Evolutionary conservation across 2,888 invertebrate species (phyloP), one percentile per base, ranked within the genome.

Genomic region (Lypha dubia): DNA sequence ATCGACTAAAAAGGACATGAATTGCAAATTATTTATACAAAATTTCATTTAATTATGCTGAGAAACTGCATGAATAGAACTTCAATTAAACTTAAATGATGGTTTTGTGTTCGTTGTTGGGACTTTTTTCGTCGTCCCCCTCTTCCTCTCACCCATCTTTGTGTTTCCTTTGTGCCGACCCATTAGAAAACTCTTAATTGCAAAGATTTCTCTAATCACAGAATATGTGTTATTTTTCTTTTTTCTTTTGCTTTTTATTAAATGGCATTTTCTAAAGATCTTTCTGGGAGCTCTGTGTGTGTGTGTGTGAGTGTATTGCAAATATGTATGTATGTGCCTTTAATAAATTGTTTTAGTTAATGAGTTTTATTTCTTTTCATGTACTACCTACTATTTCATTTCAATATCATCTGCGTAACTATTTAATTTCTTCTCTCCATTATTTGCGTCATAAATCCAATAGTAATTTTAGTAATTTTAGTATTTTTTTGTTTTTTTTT

Each of bases 281-380:
- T 13, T 38, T n/a, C n/a, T n/a, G n/a, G n/a, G n/a, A n/a, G n/a
- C n/a, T n/a, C n/a, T n/a, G n/a, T n/a, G n/a, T n/a, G n/a, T n/a
- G n/a, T n/a, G n/a, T 11, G 38, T 38, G 13, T 4, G 38, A 6
- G 13, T 13, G 38, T 38, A 38, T 74, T 24, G 51, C 24, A 73
- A n/a, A n/a, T n/a, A n/a, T n/a, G n/a, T n/a, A n/a, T n/a, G n/a
- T 67, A 58, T 75, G 67, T 68, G 46, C 13, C 46, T 41, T 44
- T 35, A 65, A 74, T 83, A 83, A 77, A 83, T 83, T 83, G 83
- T 79, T 79, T 79, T 68, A 62, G 60, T 68, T 83, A 77, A 83
- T 68, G 83, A 73, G 60, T 83, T 83, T 83, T 73, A 83, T 83
- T 83, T 60, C 68, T 51, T 53, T 70, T 70, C 44, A 62, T 62